Evolutionary conservation across 2,888 invertebrate species (phyloP), one percentile per base, ranked within the genome.

Genomic region (Loripinus fragilis): DNA sequence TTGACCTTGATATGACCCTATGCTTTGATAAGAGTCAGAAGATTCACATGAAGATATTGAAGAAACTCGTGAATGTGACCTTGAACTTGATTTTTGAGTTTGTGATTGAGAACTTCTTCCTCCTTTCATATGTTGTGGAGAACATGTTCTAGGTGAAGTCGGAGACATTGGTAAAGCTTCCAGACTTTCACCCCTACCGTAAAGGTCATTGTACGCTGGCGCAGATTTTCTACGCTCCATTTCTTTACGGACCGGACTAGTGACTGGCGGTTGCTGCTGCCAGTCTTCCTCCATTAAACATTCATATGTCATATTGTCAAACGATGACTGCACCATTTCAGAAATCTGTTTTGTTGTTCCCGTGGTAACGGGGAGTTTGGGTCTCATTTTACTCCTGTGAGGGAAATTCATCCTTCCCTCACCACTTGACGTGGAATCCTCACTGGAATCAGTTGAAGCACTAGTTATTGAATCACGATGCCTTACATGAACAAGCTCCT

Each of bases 381-480:
- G 88, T 15, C 90, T 83, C 84, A 90, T 83, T 76, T 90, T 90
- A 25, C 90, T 87, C 33, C 88, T 74, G 33, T 85, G 85, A n/a
- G 84, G 78, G 64, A 81, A 75, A 70, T 83, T 79, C 52, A 81
- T 86, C 65, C 88, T 85, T 7, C 87, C 88, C 78, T 90, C 90
- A 10, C 91, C 90, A 79, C 91, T 91, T 8, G 91, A 90, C 10
- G 82, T 89, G 50, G 91, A 91, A 75, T 90, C 91, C 74, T 91
- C 91, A 55, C 90, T 90, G 2, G 91, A 90, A 67, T 91, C 91
- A 5, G 91, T 91, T 25, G 90, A 90, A 55, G 90, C 90, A 79
- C 90, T 90, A 15, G 90, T 90, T 50, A 91, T 91, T 33, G 91
- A 91, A 76, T 91, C 91, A 28, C 91, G 74, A 76, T 91, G 91